These are phyloP conservation scores for Blomia tropicalis DNA, from an alignment of 2,888 invertebrate genomes.

Conservation along the genomic window DNA sequence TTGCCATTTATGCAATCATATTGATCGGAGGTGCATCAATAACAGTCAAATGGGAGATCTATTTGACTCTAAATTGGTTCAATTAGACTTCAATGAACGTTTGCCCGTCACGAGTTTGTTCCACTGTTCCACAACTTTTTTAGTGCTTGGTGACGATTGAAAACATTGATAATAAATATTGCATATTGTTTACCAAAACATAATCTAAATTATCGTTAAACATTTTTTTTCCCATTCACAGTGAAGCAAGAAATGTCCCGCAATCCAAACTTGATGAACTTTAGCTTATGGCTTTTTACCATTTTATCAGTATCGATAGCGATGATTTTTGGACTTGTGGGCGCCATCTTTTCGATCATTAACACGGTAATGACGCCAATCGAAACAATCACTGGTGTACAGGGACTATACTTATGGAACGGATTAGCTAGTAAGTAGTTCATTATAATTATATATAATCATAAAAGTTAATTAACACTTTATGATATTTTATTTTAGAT, in stretches of 20 bases:
- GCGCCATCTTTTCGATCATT: slow-evolving; percentile 57
- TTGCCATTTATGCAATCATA: neutral
- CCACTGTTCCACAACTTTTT: too few species aligned
- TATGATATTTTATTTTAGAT: slow-evolving; percentile 42
- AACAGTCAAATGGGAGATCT: too few species aligned
- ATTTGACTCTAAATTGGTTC: too few species aligned
- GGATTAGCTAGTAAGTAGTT: slow-evolving; percentile 49
- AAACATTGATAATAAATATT: too few species aligned
- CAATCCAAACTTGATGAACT: slow-evolving; percentile 49
- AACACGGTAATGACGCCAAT: slow-evolving; percentile 61
- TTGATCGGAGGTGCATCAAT: too few species aligned
- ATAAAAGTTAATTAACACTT: neutral
- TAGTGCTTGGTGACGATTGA: too few species aligned
- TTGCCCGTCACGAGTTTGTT: too few species aligned
- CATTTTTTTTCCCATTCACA: slow-evolving; percentile 38
- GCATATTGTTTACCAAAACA: too few species aligned
- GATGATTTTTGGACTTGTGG: slow-evolving; percentile 46
- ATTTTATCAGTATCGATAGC: slow-evolving; percentile 52
- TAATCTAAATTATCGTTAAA: too few species aligned
- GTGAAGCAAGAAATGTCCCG: slow-evolving; percentile 47
- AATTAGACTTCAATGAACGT: too few species aligned
- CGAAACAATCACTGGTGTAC: slow-evolving; percentile 48
- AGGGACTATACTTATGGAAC: slow-evolving; percentile 62
- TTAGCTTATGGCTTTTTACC: slow-evolving; percentile 59
- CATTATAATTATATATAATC: neutral